Evolutionary conservation across 2,888 invertebrate genomes (phyloP).

Genomic region (Eupithecia subfuscata): DNA sequence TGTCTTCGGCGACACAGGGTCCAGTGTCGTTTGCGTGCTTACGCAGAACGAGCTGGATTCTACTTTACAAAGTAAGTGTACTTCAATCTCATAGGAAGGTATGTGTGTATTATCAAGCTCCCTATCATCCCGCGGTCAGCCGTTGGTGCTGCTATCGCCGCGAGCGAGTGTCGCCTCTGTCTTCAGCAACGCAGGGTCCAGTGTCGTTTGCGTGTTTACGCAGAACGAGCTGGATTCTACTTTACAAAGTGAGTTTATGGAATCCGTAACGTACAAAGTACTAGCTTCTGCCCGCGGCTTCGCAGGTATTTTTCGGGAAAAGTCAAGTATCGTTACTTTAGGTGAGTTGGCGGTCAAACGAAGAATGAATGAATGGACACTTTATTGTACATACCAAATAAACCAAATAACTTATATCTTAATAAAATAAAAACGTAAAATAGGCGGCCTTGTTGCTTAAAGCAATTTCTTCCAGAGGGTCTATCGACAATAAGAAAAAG

Average conservation of each 20-base stretch:
- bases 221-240: constrained; percentile 85
- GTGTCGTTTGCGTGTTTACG: constrained; percentile 85
- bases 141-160: constrained; percentile 88
- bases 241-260: constrained; percentile 74
- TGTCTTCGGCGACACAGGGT: constrained; percentile 87
- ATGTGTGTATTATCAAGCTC: constrained; percentile 90
- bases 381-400: too few relatives aligned
- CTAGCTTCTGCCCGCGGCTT: background rate
- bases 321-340: too few relatives aligned
- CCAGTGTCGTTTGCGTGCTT: constrained; percentile 85
- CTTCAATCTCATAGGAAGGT: constrained; percentile 74
- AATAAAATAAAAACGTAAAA: too few relatives aligned
- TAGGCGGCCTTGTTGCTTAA: too few relatives aligned
- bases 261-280: background rate
- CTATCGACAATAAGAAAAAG: too few relatives aligned
- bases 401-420: too few relatives aligned
- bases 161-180: constrained; percentile 87
- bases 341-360: too few relatives aligned
- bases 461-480: too few relatives aligned
- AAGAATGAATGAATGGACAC: too few relatives aligned
- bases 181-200: constrained; percentile 86
- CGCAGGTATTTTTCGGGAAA: background rate
- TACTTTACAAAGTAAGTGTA: constrained; percentile 57
- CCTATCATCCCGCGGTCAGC: constrained; percentile 88
- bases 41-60: constrained; percentile 85